phyloP scores from a whole-genome alignment of 2,797 vertebrate species.

The Melanotaenia maccullochi region DNA sequence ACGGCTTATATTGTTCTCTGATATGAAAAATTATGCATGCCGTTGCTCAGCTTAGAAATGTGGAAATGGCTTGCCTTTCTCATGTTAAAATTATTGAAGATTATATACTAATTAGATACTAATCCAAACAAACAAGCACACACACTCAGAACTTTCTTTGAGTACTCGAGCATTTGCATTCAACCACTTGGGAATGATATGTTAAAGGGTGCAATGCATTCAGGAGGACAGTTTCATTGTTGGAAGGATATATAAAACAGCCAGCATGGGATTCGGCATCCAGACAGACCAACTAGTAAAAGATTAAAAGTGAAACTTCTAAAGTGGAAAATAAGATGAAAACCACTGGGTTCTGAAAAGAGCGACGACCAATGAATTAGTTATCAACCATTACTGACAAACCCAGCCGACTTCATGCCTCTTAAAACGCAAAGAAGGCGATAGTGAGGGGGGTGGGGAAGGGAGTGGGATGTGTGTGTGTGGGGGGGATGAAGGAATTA shows the following conservation, averaged over 20 bases:
- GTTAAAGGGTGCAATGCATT: slow-evolving; percentile 47
- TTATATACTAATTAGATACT: slow-evolving; percentile 65
- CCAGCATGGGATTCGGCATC: slow-evolving; percentile 53
- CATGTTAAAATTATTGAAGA: slow-evolving; percentile 57
- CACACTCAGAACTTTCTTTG: slow-evolving; percentile 23
- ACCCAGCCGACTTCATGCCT: slow-evolving; percentile 67
- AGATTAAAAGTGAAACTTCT: slow-evolving; percentile 79
- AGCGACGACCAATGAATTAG: slow-evolving; percentile 77
- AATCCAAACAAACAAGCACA: slow-evolving; percentile 56
- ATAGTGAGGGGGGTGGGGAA: background rate
- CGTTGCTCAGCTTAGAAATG: slow-evolving; percentile 41
- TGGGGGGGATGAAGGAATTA: slow-evolving; percentile 39
- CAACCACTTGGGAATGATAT: slow-evolving; percentile 35
- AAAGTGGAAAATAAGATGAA: slow-evolving; percentile 75
- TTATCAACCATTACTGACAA: slow-evolving; percentile 81
- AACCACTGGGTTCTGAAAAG: slow-evolving; percentile 67
- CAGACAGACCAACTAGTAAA: slow-evolving; percentile 60
- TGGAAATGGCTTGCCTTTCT: slow-evolving; percentile 51
- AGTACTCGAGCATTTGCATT: slow-evolving; percentile 38
- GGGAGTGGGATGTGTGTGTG: slow-evolving; percentile 9
- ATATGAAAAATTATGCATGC: slow-evolving; percentile 64
- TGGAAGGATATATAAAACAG: slow-evolving; percentile 50
- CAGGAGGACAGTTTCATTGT: slow-evolving; percentile 58
- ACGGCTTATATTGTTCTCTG: slow-evolving; percentile 69
- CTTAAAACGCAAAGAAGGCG: slow-evolving; percentile 67